A percentile compares a stretch with the other conserved stretches of the same genome.
Evolutionary conservation across 2,797 vertebrate species (phyloP).

Genomic region (Fundulus diaphanus): DNA sequence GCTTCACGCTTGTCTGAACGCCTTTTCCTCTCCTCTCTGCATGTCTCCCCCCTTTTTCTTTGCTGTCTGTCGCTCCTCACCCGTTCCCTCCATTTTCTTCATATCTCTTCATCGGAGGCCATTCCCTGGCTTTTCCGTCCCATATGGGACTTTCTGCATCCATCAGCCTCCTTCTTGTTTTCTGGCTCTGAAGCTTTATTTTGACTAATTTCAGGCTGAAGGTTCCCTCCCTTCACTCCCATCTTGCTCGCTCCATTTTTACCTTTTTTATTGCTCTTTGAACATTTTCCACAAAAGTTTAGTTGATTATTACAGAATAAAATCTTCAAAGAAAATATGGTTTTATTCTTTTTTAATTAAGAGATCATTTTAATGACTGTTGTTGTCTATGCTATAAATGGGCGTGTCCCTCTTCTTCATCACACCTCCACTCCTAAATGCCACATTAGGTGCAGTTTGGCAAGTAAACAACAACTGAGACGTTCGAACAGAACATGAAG

Average conservation of each 20-base stretch:
- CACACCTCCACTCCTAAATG: conserved; percentile 28
- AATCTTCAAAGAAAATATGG: background rate
- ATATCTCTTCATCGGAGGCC: conserved; percentile 11
- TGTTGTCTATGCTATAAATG: conserved; percentile 60
- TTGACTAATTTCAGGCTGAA: conserved; percentile 24
- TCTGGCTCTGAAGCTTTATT: conserved; percentile 14
- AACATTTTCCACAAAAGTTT: background rate
- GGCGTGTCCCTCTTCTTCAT: conserved; percentile 64
- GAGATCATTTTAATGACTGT: conserved; percentile 27
- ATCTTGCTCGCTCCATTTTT: conserved; percentile 3
- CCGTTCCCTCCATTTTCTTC: conserved; percentile 61
- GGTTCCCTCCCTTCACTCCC: conserved; percentile 1
- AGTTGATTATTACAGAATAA: background rate
- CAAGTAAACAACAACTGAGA: background rate
- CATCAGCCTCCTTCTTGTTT: conserved; percentile 3
- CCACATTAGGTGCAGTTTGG: background rate
- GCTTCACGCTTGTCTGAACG: conserved; percentile 84
- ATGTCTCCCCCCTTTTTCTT: conserved; percentile 16
- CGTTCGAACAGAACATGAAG: background rate
- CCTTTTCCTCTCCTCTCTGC: conserved; percentile 51
- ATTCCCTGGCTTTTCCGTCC: background rate
- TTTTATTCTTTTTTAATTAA: background rate
- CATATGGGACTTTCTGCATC: conserved; percentile 1
- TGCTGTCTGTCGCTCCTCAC: conserved; percentile 24
- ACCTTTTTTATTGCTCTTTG: background rate